Evolutionary conservation across 2,888 invertebrate genomes (phyloP).

Genomic region (Siphlonurus alternatus): DNA sequence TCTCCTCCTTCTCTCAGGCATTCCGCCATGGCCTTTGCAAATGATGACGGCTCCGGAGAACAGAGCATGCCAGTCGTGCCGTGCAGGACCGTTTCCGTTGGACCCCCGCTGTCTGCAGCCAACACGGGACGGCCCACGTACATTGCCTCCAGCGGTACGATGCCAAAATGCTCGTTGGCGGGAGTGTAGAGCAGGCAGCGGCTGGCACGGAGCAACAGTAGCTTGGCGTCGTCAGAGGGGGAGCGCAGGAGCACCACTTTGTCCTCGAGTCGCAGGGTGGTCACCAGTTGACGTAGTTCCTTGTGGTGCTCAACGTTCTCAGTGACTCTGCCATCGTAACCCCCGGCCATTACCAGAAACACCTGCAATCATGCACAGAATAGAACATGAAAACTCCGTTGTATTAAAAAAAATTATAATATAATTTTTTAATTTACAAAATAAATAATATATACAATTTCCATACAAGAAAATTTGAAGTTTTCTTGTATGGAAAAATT

Average conservation of each 20-base stretch:
- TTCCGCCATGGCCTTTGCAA: slow-evolving; percentile 59
- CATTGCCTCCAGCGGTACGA: slow-evolving; percentile 98
- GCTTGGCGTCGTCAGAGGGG: slow-evolving; percentile 70
- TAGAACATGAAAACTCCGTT: no score
- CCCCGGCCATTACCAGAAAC: slow-evolving; percentile 88
- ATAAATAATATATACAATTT: no score
- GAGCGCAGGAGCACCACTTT: slow-evolving; percentile 75
- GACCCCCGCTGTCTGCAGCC: slow-evolving; percentile 90
- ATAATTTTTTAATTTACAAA: no score
- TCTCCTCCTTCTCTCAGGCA: slow-evolving; percentile 42
- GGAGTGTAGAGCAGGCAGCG: slow-evolving; percentile 87
- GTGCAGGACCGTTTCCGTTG: slow-evolving; percentile 76
- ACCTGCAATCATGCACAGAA: no score
- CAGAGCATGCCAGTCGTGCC: slow-evolving; percentile 67
- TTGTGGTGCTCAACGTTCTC: slow-evolving; percentile 78
- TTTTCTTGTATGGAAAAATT: no score
- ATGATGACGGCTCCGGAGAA: slow-evolving; percentile 45
- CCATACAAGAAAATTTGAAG: no score
- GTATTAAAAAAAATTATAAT: no score
- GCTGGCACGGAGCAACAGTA: slow-evolving; percentile 54
- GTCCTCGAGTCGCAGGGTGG: slow-evolving; percentile 40
- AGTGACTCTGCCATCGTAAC: slow-evolving; percentile 74
- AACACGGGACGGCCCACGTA: slow-evolving; percentile 82
- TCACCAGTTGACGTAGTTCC: slow-evolving; percentile 50
- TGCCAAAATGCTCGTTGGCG: slow-evolving; percentile 95